Evolutionary conservation across 2,113 vertebrate genomes (phyloP).

Genomic region (Thinocorus orbignyianus): DNA sequence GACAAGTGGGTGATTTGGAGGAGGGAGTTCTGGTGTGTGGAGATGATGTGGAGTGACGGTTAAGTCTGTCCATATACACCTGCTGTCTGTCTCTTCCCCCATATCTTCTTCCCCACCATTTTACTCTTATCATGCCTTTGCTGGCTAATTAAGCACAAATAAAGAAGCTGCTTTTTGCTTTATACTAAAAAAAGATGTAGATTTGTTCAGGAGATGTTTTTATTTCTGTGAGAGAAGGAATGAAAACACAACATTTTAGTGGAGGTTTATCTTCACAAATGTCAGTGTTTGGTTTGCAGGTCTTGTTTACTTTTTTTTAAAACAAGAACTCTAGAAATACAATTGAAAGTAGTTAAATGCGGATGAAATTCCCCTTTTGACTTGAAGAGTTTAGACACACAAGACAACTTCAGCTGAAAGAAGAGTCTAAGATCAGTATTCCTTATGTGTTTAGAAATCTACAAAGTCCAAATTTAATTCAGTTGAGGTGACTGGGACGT

Average conservation of each 20-base stretch:
- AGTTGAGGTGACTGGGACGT: background rate
- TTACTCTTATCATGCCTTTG: background rate
- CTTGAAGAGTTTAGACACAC: background rate
- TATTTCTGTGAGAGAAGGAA: background rate
- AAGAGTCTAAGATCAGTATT: background rate
- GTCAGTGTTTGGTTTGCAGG: background rate
- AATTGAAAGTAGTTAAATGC: background rate
- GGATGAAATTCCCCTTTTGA: background rate
- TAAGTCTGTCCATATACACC: rapidly evolving
- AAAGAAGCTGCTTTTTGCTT: background rate
- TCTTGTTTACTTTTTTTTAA: background rate
- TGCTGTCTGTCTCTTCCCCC: background rate
- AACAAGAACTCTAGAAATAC: background rate
- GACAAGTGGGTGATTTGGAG: rapidly evolving
- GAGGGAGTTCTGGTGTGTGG: background rate
- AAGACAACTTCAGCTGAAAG: background rate
- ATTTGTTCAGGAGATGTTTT: background rate
- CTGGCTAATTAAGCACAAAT: background rate
- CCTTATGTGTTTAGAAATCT: background rate
- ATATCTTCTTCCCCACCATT: background rate
- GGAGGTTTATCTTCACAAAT: background rate
- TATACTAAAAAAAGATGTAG: background rate
- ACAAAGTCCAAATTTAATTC: background rate
- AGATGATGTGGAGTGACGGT: background rate
- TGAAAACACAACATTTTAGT: background rate